phyloP scores from a whole-genome alignment of 2,797 vertebrate species.

The Chaetodon trifasciatus region DNA sequence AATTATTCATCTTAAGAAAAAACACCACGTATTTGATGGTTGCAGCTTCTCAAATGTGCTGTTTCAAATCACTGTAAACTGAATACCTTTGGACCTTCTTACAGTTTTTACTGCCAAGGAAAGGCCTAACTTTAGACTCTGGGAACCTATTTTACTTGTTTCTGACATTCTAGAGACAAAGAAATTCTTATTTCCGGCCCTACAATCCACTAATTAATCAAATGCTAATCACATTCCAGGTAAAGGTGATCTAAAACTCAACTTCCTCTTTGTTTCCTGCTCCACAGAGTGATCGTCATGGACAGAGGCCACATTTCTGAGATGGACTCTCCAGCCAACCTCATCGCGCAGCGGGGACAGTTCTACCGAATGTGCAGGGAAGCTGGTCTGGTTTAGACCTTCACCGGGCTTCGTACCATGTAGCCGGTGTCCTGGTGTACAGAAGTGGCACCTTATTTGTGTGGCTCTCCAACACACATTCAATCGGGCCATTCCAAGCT shows the following conservation, averaged over 20 bases:
- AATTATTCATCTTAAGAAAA: background rate
- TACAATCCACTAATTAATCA: background rate
- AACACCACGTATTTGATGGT: background rate
- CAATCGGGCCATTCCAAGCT: constrained; percentile 65
- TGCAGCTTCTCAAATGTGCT: background rate
- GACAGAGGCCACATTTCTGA: constrained; percentile 92
- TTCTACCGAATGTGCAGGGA: constrained; percentile 94
- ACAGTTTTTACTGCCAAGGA: background rate
- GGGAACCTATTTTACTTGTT: background rate
- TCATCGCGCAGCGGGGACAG: constrained; percentile 90
- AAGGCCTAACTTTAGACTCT: background rate
- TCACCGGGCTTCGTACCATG: background rate
- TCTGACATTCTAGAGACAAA: background rate
- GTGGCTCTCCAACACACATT: constrained; percentile 57
- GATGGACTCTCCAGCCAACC: constrained; percentile 89
- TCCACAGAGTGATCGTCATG: constrained; percentile 93
- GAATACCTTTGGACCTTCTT: background rate
- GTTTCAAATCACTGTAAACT: background rate
- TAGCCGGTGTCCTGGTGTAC: constrained; percentile 45
- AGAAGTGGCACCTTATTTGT: constrained; percentile 54
- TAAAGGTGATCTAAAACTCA: background rate
- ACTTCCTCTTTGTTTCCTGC: constrained; percentile 3
- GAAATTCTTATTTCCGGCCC: too few relatives aligned
- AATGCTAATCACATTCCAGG: background rate
- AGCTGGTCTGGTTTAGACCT: constrained; percentile 86